phyloP scores from a whole-genome alignment of 2,797 vertebrate genomes.

The Aldrovandia affinis region DNA sequence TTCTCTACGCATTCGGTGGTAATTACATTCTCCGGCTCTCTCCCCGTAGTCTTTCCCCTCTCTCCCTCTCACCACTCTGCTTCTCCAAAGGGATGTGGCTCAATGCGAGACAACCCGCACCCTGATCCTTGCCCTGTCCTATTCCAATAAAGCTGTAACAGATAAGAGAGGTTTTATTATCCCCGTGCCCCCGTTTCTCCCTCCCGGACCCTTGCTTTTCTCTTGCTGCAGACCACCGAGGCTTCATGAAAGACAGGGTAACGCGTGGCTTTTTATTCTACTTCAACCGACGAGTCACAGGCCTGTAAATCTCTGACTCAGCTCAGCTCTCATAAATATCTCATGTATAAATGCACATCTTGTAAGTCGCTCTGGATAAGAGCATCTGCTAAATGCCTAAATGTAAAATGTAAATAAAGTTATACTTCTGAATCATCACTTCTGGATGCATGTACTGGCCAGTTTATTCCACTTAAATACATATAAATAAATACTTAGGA shows the following conservation, averaged over 20 bases:
- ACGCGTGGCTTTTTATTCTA: background rate
- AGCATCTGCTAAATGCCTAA: too few relatives aligned
- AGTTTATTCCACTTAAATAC: too few relatives aligned
- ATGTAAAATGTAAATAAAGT: too few relatives aligned
- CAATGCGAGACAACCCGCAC: conserved; percentile 16
- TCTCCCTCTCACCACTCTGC: conserved; percentile 32
- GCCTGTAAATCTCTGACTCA: too few relatives aligned
- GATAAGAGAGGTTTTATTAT: conserved; percentile 63
- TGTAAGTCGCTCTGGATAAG: too few relatives aligned
- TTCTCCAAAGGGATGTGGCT: conserved; percentile 38
- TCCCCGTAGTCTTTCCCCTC: background rate
- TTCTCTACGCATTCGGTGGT: conserved; percentile 37
- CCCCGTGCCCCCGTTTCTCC: conserved; percentile 1
- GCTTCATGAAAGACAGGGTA: too few relatives aligned
- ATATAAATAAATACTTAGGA: too few relatives aligned
- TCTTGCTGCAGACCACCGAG: background rate
- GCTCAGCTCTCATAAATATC: too few relatives aligned
- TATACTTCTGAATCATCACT: too few relatives aligned
- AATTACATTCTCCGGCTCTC: conserved; percentile 42
- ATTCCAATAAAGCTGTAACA: conserved; percentile 56
- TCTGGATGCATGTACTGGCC: too few relatives aligned
- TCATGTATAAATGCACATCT: too few relatives aligned
- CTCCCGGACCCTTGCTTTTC: conserved; percentile 12
- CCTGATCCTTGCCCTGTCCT: conserved; percentile 18
- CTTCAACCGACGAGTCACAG: too few relatives aligned